Base-by-base conservation (phyloP, 2,797 vertebrate genomes). In the Lindbergichthys nudifrons region DNA sequence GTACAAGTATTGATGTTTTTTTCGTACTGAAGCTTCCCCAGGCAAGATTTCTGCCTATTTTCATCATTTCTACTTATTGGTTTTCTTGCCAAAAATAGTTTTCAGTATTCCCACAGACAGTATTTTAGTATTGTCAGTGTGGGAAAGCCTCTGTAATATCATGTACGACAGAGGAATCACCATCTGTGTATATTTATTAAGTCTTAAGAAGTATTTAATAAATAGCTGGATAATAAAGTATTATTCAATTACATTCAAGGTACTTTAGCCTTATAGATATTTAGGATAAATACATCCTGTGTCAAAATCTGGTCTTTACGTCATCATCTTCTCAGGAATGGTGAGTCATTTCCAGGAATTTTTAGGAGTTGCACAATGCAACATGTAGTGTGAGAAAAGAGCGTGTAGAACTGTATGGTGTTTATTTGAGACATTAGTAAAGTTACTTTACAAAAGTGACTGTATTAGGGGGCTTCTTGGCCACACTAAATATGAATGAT, bases 21-120 rank as follows among this genome's bases (percentile, higher is more conserved):
- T 58, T 50, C 53, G 30, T 36, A 48, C 42, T 60, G 47, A 53
- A 60, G 21, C 41, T 4, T 16, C 39, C 57, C 23, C 3, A n/a
- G 54, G 30, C 32, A 50, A 45, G 18, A 43, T 46, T 16, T 73
- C 43, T 61, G 14, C 10, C 32, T 54, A 2, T 61, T 63, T 73
- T n/a, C 7, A 52, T 46, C 15, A 26, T 46, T 68, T 41, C 1
- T 50, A 39, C 23, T 5, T 21, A 26, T 13, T 30, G 47, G 26
- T 53, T 59, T 70, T 21, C 8, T 48, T 60, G 56, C 18, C 56
- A 71, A n/a, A 65, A 54, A 54, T 32, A 75, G 32, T 41, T 13
- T n/a, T 51, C 3, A 39, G 26, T 30, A 3, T 60, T 46, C 32
- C 39, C 67, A 45, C 21, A 14, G 11, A 45, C 21, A 18, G 11